Conservation (phyloP, 2,113 vertebrate genomes). For the Stigmatopora nigra region DNA sequence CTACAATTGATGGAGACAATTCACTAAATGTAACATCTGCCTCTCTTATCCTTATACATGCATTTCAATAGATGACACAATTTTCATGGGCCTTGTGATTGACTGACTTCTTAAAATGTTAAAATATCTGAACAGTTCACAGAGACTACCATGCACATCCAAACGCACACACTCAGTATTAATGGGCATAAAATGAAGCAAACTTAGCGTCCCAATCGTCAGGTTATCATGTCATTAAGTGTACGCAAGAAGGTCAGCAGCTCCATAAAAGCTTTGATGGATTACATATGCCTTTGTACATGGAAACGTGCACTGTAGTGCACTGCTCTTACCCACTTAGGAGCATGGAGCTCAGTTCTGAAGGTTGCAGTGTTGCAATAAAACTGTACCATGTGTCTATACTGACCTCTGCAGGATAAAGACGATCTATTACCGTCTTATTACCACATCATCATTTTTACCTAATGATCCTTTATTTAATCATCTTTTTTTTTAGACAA, state of each 20-base stretch:
- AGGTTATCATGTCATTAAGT: constrained; percentile 2
- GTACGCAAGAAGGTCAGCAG: constrained; percentile 19
- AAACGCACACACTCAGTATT: no score
- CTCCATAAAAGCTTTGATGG: constrained; percentile 30
- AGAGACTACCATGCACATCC: not conserved
- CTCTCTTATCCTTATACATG: not conserved
- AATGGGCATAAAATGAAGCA: constrained; percentile 1
- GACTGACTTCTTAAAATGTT: not conserved
- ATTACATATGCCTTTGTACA: constrained; percentile 28
- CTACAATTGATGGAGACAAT: no score
- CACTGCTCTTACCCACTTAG: constrained; percentile 15
- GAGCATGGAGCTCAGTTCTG: constrained; percentile 24
- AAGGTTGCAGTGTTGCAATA: constrained; percentile 15
- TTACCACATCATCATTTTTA: constrained; percentile 5
- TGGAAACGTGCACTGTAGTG: constrained; percentile 24
- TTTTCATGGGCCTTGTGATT: not conserved
- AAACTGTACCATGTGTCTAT: constrained; percentile 64
- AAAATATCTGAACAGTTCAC: not conserved
- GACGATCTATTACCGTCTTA: not conserved
- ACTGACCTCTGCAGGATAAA: constrained; percentile 74
- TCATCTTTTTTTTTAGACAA: no score
- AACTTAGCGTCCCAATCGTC: not conserved
- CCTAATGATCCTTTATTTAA: no score
- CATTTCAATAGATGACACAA: not conserved
- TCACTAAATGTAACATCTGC: not conserved